Percentiles rank a stretch among this genome's conserved stretches.
Conservation (phyloP, 2,113 vertebrate genomes). For the Cercocebus atys region DNA sequence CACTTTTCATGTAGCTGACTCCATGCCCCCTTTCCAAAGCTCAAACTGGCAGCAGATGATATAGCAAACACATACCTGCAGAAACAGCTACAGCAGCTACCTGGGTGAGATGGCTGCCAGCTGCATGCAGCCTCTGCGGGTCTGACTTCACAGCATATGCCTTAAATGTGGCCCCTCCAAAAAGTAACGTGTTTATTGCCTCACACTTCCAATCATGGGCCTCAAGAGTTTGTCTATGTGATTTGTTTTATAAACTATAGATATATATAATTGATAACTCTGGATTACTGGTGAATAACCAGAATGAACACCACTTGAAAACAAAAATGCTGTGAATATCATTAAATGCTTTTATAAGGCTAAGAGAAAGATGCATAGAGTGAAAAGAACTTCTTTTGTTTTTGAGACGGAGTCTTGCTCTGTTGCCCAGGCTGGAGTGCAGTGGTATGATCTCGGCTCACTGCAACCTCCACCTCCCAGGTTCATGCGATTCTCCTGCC, state of each 20-base stretch:
- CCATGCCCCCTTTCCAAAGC: slow-evolving; percentile 77
- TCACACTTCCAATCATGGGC: slow-evolving; percentile 79
- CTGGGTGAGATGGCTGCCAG: slow-evolving; percentile 82
- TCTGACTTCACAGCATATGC: slow-evolving; percentile 75
- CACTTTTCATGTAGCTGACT: slow-evolving; percentile 84
- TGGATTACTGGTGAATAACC: slow-evolving; percentile 87
- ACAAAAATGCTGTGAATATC: slow-evolving; percentile 85
- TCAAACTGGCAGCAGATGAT: slow-evolving; percentile 83
- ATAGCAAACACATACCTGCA: slow-evolving; percentile 82
- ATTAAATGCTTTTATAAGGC: slow-evolving; percentile 88
- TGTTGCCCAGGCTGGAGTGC: too few species aligned
- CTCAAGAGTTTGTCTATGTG: slow-evolving; percentile 80
- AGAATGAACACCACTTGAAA: slow-evolving; percentile 82
- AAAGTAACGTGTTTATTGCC: slow-evolving; percentile 69
- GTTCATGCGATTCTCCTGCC: too few species aligned
- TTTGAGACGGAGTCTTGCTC: too few species aligned
- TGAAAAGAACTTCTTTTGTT: slow-evolving; percentile 82
- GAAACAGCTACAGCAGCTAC: slow-evolving; percentile 68
- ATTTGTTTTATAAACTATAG: slow-evolving; percentile 81
- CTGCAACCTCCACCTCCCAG: too few species aligned
- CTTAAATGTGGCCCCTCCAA: slow-evolving; percentile 71
- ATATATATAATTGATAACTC: slow-evolving; percentile 87
- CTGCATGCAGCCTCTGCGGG: slow-evolving; percentile 83
- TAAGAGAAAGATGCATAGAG: slow-evolving; percentile 84
- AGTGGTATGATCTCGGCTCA: too few species aligned